Evolutionary conservation across 2,888 invertebrate genomes (phyloP), one percentile per base, ranked within the genome.

Genomic region (Sarcophaga variegata): DNA sequence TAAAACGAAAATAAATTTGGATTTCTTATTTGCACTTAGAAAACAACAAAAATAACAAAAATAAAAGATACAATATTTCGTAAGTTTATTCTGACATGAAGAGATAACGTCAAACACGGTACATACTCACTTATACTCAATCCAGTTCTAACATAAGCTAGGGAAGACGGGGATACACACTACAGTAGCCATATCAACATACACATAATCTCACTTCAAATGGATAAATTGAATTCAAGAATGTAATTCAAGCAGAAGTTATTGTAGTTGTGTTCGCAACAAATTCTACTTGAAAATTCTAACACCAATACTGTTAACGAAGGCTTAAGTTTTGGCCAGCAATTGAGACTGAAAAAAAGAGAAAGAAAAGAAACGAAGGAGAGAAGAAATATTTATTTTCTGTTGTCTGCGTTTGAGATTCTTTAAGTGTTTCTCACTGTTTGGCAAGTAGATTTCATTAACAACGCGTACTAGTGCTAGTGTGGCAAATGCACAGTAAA

Each of bases 21-120:
- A 62, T 27, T 78, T 72, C 59, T 75, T 74, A 79, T 83, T 83
- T 74, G 64, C 83, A 60, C 63, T 83, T 79, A 71, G 80, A 45
- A 66, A 67, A 4, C 54, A 54, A 17, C 54, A 14, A 54, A 17
- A 54, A 54, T 17, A 54, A 54, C 54, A 54, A 54, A 86, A 81
- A 37, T 72, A 89, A 88, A 89, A 90, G 89, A 90, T 91, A 92
- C 89, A 91, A 72, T 91, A 91, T 92, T 90, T 90, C 75, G 90
- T 89, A 91, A 91, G 90, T 91, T 91, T 91, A 91, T 91, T 91
- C 91, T 91, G 91, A 91, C 91, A 91, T 91, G 91, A 91, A 91
- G 91, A 91, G 91, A 92, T 92, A 92, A 91, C 91, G 92, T 92
- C 90, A 92, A 91, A 89, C 90, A 89, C 88, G 88, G 82, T 89